Evolutionary conservation across 2,113 vertebrate genomes (phyloP).

Genomic region (Vidua chalybeata): DNA sequence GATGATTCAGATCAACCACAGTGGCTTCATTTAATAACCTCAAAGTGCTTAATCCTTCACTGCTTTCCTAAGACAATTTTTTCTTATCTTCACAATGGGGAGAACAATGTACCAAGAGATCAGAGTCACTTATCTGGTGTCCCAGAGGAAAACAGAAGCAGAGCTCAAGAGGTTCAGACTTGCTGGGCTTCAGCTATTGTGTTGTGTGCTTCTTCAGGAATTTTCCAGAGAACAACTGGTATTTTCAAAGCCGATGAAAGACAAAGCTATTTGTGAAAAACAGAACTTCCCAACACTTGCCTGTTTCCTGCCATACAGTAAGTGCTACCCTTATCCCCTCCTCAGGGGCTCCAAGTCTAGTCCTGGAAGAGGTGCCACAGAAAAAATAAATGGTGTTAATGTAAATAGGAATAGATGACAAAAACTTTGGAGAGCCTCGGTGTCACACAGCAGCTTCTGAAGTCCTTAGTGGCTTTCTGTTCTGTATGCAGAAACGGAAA

Average conservation of each 20-base stretch:
- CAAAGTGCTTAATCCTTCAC: not conserved
- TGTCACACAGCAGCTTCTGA: not conserved
- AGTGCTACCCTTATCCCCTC: not conserved
- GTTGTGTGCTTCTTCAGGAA: not conserved
- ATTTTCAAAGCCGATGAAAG: not conserved
- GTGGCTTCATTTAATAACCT: not conserved
- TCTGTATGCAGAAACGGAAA: not conserved
- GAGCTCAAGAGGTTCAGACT: not conserved
- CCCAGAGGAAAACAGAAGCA: constrained; percentile 12
- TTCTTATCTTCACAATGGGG: not conserved
- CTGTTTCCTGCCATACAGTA: constrained; percentile 17
- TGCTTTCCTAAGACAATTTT: not conserved
- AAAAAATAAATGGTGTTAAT: not conserved
- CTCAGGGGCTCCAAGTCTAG: not conserved
- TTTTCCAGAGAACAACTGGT: not conserved
- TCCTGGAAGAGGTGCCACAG: not conserved
- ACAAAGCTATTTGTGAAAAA: constrained; percentile 31
- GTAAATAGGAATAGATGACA: not conserved
- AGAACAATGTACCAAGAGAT: not conserved
- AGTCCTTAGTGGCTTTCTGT: not conserved
- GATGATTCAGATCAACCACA: not conserved
- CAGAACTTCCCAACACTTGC: not conserved
- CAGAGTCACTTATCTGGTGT: not conserved
- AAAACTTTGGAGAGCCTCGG: not conserved
- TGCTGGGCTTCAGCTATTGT: not conserved